A percentile compares a stretch with the other conserved stretches of the same genome.
These are phyloP conservation scores for Ctenopoma kingsleyae DNA, from an alignment of 2,797 vertebrate species.

Conservation along the genomic window DNA sequence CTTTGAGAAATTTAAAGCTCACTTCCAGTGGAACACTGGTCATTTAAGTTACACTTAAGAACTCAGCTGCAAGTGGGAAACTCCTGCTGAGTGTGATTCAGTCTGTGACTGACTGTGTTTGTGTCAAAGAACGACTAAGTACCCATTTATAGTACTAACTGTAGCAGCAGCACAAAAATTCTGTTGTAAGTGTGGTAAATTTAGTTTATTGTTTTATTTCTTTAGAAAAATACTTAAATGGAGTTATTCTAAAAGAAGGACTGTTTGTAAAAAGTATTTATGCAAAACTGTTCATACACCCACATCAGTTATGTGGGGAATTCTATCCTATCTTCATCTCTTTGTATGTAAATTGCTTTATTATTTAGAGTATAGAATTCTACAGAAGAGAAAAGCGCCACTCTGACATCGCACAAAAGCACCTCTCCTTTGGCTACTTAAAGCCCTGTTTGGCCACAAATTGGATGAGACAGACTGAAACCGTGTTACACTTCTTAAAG, in stretches of 20 bases:
- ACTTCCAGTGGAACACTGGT: slow-evolving; percentile 34
- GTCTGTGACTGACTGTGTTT: slow-evolving; percentile 22
- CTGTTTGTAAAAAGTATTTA: too few relatives aligned
- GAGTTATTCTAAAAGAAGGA: not conserved
- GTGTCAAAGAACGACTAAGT: slow-evolving; percentile 22
- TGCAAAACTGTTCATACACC: not conserved
- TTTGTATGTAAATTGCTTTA: not conserved
- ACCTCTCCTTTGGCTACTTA: too few relatives aligned
- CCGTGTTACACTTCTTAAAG: too few relatives aligned
- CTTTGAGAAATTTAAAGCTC: slow-evolving; percentile 27
- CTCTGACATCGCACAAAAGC: too few relatives aligned
- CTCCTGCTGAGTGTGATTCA: slow-evolving; percentile 42
- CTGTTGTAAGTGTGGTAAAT: not conserved
- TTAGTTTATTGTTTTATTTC: not conserved
- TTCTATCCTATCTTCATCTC: not conserved
- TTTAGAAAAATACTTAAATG: not conserved
- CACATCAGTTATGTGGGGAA: not conserved
- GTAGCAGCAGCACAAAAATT: not conserved
- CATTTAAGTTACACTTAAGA: slow-evolving; percentile 44
- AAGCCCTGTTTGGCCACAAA: too few relatives aligned
- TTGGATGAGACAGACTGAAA: too few relatives aligned
- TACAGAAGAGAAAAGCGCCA: too few relatives aligned
- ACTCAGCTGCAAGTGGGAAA: slow-evolving; percentile 35
- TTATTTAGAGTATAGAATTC: too few relatives aligned
- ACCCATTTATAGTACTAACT: slow-evolving; percentile 3